Evolutionary conservation across 2,113 vertebrate genomes (phyloP).

Genomic region (Scomber japonicus): DNA sequence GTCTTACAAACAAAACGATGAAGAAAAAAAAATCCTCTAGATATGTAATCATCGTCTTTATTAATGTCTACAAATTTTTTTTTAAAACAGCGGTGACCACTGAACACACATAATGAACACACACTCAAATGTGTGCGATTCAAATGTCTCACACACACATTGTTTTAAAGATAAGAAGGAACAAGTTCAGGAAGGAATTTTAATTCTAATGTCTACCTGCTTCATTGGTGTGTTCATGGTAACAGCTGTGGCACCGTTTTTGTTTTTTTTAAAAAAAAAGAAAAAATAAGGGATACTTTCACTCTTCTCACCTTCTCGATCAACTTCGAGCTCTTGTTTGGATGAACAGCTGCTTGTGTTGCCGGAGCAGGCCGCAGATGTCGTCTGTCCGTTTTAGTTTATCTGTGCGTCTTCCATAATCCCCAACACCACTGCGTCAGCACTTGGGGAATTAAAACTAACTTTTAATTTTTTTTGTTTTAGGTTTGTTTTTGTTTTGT

Average conservation of each 20-base stretch:
- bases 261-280: not conserved
- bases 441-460: constrained; percentile 14
- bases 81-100: constrained; percentile 44
- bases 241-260: constrained; percentile 21
- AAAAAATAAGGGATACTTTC: constrained; percentile 41
- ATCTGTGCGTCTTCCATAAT: constrained; percentile 66
- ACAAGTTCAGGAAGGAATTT: not conserved
- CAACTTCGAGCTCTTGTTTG: constrained; percentile 79
- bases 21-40: constrained; percentile 54
- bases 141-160: not conserved
- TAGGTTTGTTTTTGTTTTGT: constrained; percentile 24
- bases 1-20: constrained; percentile 49
- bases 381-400: constrained; percentile 34
- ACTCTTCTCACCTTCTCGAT: constrained; percentile 70
- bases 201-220: too few species aligned
- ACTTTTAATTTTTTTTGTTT: constrained; percentile 42
- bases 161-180: not conserved
- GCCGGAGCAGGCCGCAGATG: constrained; percentile 78
- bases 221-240: constrained; percentile 6
- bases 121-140: constrained; percentile 15
- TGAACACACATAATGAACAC: constrained; percentile 22
- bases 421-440: not conserved
- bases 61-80: constrained; percentile 30
- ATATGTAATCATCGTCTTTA: constrained; percentile 62
- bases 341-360: constrained; percentile 81